Conservation (phyloP, 2,888 invertebrate species). For the Hydropsyche betteni region DNA sequence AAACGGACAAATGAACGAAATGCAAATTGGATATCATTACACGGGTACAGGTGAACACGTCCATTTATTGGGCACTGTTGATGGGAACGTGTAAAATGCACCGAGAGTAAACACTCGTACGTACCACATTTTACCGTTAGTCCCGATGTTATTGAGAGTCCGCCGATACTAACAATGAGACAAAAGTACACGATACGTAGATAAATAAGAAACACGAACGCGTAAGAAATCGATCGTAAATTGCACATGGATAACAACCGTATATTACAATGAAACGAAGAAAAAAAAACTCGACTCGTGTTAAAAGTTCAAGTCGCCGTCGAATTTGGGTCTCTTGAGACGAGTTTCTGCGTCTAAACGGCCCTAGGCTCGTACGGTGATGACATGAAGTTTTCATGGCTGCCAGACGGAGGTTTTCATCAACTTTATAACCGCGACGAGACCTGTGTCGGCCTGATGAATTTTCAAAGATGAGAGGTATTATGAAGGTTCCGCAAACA, state of each 20-base stretch:
- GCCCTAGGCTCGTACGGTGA: too few relatives aligned
- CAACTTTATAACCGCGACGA: too few relatives aligned
- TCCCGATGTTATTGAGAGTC: constrained; percentile 12
- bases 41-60: not conserved
- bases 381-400: too few relatives aligned
- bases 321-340: not conserved
- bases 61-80: not conserved
- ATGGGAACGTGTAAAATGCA: constrained; percentile 20
- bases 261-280: not conserved
- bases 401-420: too few relatives aligned
- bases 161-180: constrained; percentile 25
- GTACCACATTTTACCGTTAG: constrained; percentile 10
- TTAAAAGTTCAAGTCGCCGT: not conserved
- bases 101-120: constrained; percentile 12
- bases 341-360: too few relatives aligned
- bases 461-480: too few relatives aligned
- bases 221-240: not conserved
- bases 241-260: not conserved
- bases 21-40: not conserved
- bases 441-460: too few relatives aligned
- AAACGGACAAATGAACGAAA: not conserved
- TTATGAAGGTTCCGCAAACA: too few relatives aligned
- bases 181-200: not conserved
- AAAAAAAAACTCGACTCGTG: not conserved
- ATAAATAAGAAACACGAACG: too few relatives aligned